Base-by-base conservation (phyloP, 2,888 invertebrate species). In the Corythucha ciliata region DNA sequence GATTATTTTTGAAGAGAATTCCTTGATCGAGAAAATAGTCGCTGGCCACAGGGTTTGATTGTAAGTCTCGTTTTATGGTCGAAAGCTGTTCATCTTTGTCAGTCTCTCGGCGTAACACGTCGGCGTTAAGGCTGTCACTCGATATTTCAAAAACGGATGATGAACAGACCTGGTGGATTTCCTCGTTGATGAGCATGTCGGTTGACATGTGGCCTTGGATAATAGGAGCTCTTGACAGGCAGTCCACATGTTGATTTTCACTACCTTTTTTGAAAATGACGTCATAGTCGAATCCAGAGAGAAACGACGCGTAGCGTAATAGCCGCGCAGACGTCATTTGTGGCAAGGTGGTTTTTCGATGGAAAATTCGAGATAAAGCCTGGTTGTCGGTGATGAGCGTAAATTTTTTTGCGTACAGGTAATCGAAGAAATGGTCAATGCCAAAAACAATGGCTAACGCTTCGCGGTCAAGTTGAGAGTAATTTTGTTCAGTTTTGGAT, bases 381-480 rank as follows among this genome's bases (percentile, higher is more conserved):
- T 52, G 40, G 26, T 52, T 54, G 41, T 56, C 54, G 5, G 52
- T 54, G 14, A 53, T 41, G n/a, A 50, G 45, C 16, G 29, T 18
- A 18, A 53, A 53, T 24, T 40, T 24, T 41, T 27, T 54, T 14
- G 40, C 50, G 51, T 22, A 54, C 26, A 51, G 42, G 32, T 49
- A 55, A 25, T 55, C 42, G 36, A 36, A 52, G 41, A 55, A 57
- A 33, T 47, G 52, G 12, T n/a, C 53, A n/a, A 46, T 51, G 10
- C 25, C 55, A 18, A 37, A 58, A 6, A 52, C 39, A 2, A 58
- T 48, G 7, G 57, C 57, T 6, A 53, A 44, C 1, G 57, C 57
- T 49, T 56, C 58, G 39, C 54, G 39, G 40, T 57, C 55, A 3
- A 58, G 29, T 33, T 58, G 59, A 18, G 46, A 48, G 34, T 58